phyloP scores from a whole-genome alignment of 2,888 invertebrate species.

The Polymixis flavicincta region DNA sequence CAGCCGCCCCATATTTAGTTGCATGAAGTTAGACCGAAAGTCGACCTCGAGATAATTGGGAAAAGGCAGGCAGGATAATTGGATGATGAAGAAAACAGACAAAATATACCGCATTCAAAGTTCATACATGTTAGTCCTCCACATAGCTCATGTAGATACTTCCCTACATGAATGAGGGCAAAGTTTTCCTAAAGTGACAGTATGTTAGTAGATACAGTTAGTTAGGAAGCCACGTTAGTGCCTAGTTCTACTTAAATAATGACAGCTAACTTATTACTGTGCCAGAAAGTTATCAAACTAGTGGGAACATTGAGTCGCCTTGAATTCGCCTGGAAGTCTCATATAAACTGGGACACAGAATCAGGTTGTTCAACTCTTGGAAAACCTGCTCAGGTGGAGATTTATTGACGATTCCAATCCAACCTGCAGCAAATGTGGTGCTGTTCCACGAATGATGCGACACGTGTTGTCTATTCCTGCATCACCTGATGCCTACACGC shows the following conservation, averaged over 20 bases:
- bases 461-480: background rate
- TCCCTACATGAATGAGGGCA: background rate
- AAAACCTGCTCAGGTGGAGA: background rate
- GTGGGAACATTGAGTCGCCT: background rate
- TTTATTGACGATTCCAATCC: background rate
- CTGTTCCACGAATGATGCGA: background rate
- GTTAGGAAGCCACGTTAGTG: background rate
- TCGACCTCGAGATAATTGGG: background rate
- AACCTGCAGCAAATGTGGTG: background rate
- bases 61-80: background rate
- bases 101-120: conserved; percentile 6
- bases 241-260: background rate
- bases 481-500: background rate
- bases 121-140: background rate
- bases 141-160: background rate
- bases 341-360: background rate
- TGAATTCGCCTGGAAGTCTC: background rate
- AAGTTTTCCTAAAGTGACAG: conserved; percentile 6
- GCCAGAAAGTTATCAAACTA: background rate
- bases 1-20: background rate
- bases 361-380: background rate
- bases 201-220: background rate
- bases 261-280: background rate
- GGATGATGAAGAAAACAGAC: background rate
- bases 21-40: background rate